These are phyloP conservation scores for Papilio helenus DNA, from an alignment of 1,140 invertebrate species.

Conservation along the genomic window DNA sequence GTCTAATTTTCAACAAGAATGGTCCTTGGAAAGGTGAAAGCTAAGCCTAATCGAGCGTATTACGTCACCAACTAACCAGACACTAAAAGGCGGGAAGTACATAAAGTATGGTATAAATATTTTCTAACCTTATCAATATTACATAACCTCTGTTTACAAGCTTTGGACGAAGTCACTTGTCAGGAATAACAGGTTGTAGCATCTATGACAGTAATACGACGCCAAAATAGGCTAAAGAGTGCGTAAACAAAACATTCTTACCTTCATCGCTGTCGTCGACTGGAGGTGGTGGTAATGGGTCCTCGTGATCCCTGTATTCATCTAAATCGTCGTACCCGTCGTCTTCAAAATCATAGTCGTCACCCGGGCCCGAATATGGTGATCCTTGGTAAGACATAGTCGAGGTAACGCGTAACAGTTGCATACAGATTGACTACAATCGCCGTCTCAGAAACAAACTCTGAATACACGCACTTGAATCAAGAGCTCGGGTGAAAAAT, in stretches of 20 bases:
- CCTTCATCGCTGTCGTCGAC: constrained; percentile 79
- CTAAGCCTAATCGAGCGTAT: constrained; percentile 47
- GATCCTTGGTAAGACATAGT: constrained; percentile 83
- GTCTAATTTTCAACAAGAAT: background rate
- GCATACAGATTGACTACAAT: constrained; percentile 79
- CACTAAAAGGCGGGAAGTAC: constrained; percentile 68
- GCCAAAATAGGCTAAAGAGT: constrained; percentile 63
- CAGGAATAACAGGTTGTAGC: constrained; percentile 50
- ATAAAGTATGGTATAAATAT: constrained; percentile 41
- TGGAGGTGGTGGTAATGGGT: constrained; percentile 63
- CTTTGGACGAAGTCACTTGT: constrained; percentile 42
- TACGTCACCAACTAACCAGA: constrained; percentile 62
- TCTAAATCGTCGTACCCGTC: constrained; percentile 80
- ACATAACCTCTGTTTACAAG: constrained; percentile 70
- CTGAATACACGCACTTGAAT: constrained; percentile 54
- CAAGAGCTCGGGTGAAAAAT: constrained; percentile 54
- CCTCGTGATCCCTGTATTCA: constrained; percentile 75
- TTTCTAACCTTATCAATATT: constrained; percentile 59
- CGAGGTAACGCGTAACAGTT: constrained; percentile 80
- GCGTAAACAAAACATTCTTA: constrained; percentile 72
- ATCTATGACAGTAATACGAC: constrained; percentile 54
- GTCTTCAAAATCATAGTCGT: constrained; percentile 81
- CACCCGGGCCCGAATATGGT: constrained; percentile 79
- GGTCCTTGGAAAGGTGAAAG: constrained; percentile 40
- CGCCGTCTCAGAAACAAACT: constrained; percentile 69